Base-by-base conservation (phyloP, 2,113 vertebrate species). In the Chaetodon trifascialis region DNA sequence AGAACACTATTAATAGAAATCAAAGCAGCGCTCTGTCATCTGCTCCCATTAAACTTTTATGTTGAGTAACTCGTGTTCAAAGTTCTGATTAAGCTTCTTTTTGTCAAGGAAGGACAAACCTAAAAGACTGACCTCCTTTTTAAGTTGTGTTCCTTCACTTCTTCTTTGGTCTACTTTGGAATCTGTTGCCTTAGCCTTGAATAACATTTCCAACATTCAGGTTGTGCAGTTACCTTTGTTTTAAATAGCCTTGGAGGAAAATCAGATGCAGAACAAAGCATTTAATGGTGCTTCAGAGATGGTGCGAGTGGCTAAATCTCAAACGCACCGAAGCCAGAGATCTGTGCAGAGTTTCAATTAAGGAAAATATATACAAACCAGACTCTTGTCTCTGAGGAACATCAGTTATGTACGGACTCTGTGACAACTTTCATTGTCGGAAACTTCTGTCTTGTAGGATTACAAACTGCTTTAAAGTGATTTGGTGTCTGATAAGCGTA, bases 281-380 rank as follows among this genome's bases (percentile, higher is more conserved):
- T 14, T 42, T 17, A 65, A 36, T 5, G 3, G 40, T 40, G 67
- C 51, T 65, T 77, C 40, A 68, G 49, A 8, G 51, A 63, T 19
- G 69, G 42, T n/a, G 70, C 3, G 1, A 30, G 60, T 9, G 6
- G 16, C 14, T 19, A 54, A 52, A 49, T 47, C 56, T 60, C 17
- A 25, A 30, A 23, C 12, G 0, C 5, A 58, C 16, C 38, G 0
- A 4, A 52, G 46, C 42, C 36, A 58, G 4, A 4, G 23, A 42
- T 76, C 34, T 65, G 65, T 51, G 21, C 16, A 30, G 16, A 58
- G 0, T 0, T 76, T 70, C 65, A 83, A 83, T 83, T 0, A 55
- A 62, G 47, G 21, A 5, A 77, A 19, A 65, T 42, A 49, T 42
- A 1, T 34, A 38, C 58, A 49, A 0, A n/a, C 23, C n/a, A 23